A percentile compares a stretch with the other conserved stretches of the same genome.
These are phyloP conservation scores for Discoglossus pictus DNA, from an alignment of 2,797 vertebrate species.

Conservation along the genomic window DNA sequence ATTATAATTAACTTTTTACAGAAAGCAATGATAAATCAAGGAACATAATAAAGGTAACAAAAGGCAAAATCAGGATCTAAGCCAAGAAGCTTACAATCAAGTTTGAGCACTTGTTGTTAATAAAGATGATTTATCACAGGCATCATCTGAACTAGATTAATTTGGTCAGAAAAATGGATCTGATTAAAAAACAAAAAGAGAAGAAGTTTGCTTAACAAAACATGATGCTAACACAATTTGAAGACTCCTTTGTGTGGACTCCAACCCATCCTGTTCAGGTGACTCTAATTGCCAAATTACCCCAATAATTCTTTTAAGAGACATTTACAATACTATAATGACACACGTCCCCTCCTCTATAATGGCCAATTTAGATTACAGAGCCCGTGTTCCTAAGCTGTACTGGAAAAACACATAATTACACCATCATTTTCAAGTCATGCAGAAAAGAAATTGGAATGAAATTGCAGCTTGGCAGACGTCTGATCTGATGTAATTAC, in stretches of 20 bases:
- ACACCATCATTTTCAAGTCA: constrained; percentile 45
- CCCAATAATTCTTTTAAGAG: constrained; percentile 46
- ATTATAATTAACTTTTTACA: too few species aligned
- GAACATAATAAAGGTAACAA: too few species aligned
- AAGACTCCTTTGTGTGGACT: constrained; percentile 21
- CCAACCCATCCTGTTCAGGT: constrained; percentile 12
- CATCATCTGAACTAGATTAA: too few species aligned
- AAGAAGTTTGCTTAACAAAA: constrained; percentile 6
- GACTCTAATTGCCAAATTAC: constrained; percentile 47
- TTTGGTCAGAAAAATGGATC: too few species aligned
- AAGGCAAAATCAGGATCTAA: too few species aligned
- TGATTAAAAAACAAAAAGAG: neutral
- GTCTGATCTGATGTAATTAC: constrained; percentile 47
- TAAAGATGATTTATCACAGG: too few species aligned
- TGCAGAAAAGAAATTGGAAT: constrained; percentile 40
- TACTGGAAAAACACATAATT: constrained; percentile 48
- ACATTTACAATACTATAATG: constrained; percentile 46
- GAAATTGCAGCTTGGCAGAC: constrained; percentile 44
- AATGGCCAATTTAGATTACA: constrained; percentile 48
- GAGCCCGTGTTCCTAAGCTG: constrained; percentile 36
- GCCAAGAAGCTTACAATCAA: too few species aligned
- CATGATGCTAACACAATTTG: neutral
- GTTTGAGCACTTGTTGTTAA: too few species aligned
- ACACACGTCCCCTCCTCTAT: constrained; percentile 26
- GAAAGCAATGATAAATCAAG: too few species aligned